Evolutionary conservation across 2,888 invertebrate genomes (phyloP), one percentile per base, ranked within the genome.

Genomic region (Polyommatus icarus): DNA sequence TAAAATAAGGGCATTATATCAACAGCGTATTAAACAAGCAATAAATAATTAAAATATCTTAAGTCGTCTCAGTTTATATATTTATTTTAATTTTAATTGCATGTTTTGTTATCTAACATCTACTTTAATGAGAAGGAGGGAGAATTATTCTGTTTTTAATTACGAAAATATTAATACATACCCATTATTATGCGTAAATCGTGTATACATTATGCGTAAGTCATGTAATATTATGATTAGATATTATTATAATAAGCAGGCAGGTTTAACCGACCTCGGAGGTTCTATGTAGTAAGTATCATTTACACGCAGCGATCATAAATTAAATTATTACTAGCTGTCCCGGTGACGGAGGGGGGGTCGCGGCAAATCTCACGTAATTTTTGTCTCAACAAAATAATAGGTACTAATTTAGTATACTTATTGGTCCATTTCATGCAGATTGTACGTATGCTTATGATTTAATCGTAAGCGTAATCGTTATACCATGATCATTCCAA

Each of bases 71-170:
- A 67, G 32, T 67, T 67, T 67, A 67, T 18, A 67, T 67, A 67
- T 29, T 67, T 29, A n/a, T 29, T 67, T 8, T 4, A 15, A 24
- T 24, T 67, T 67, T 67, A 67, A 67, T 67, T 29, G 29, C 29
- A 29, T 67, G 67, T 67, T 67, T 32, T 15, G 6, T 67, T 67
- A 67, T 67, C 67, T 67, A 5, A 67, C 12, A 67, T 29, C 67
- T 67, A 67, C 32, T 29, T 67, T 29, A 67, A 67, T 67, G 29
- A 67, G 24, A 24, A 29, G 29, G 29, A 15, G 67, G 67, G 15
- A 29, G 61, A 61, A 24, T 61, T 61, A 61, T 67, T 29, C 18
- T 6, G 29, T 29, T 67, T 67, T 67, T 67, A 67, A 67, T 67
- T 67, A 29, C 18, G 15, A 67, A 67, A 67, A 29, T 67, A 67